Conservation (phyloP, 2,888 invertebrate genomes). For the Spilosoma lubricipeda region DNA sequence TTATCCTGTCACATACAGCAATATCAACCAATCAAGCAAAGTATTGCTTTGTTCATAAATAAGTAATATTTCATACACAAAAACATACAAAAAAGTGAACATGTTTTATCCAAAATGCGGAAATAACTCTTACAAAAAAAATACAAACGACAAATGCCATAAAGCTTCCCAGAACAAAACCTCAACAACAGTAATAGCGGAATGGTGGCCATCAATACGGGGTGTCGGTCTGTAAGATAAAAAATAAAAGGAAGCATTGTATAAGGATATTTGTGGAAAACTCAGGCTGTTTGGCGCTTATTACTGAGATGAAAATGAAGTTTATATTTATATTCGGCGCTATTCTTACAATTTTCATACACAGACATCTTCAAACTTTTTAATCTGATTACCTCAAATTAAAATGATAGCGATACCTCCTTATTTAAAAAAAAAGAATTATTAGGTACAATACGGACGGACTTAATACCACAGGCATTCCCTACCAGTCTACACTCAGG, state of each 20-base stretch:
- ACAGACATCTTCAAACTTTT: background rate
- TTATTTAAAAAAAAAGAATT: too few species aligned
- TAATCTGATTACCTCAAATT: too few species aligned
- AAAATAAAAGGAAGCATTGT: slow-evolving; percentile 29
- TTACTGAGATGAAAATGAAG: slow-evolving; percentile 23
- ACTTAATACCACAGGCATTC: too few species aligned
- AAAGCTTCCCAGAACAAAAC: slow-evolving; percentile 37
- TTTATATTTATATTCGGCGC: slow-evolving; percentile 26
- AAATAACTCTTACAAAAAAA: slow-evolving; percentile 17
- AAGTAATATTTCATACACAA: background rate
- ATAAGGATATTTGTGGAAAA: slow-evolving; percentile 36
- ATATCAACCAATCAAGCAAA: too few species aligned
- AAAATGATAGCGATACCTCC: too few species aligned
- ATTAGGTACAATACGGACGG: too few species aligned
- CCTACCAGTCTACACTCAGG: too few species aligned
- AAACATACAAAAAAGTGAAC: slow-evolving; percentile 7
- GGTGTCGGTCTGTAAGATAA: slow-evolving; percentile 33
- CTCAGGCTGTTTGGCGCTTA: slow-evolving; percentile 19
- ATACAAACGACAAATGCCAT: slow-evolving; percentile 24
- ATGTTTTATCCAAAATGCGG: slow-evolving; percentile 6
- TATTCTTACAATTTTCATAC: slow-evolving; percentile 15
- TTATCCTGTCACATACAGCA: background rate
- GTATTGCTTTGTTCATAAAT: too few species aligned
- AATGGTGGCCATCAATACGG: slow-evolving; percentile 43
- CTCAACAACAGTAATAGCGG: slow-evolving; percentile 39